Base-by-base conservation (phyloP, 2,797 vertebrate species). In the Leptoclinus maculatus region DNA sequence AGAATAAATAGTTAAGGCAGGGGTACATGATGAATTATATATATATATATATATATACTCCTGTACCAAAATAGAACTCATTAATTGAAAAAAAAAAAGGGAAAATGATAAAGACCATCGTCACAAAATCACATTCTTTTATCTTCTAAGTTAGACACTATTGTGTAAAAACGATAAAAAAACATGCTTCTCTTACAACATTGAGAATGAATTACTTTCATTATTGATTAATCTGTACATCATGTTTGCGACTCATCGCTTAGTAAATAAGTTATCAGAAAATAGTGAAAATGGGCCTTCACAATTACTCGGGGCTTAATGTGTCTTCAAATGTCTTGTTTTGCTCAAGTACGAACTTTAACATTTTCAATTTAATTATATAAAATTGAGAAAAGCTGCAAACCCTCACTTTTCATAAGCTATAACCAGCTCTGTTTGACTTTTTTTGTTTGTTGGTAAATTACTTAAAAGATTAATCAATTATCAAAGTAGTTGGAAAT, bases 1-100 rank as follows among this genome's bases (percentile, higher is more conserved):
- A 12, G 6, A 59, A n/a, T 49, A 5, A 58, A 43, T 51, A 51
- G 27, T 66, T 64, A 45, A 67, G 3, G 16, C 43, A 32, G 27
- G 6, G 17, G 27, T 16, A 43, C 10, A n/a, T 73, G 41, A 71
- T 49, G 23, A 79, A 62, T 53, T 57, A 66, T 23, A 63, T n/a
- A 60, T 64, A 32, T n/a, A 60, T 64, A 32, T 32, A 27, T 27
- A 27, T n/a, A n/a, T n/a, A 32, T 32, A 32, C 29, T 63, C 23
- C 12, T 51, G 21, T 7, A 17, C 27, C 34, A 57, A 66, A 75
- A 63, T 13, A 57, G 5, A 62, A 59, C 5, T 7, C 1, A 21
- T 4, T 0, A 36, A 19, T 17, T 27, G 2, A 32, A 34, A 62
- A 74, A 34, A 62, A 74, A 38, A 80, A 34, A 66, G 2, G 8